phyloP scores from a whole-genome alignment of 1,140 invertebrate species.

The Drosophila ironensis region DNA sequence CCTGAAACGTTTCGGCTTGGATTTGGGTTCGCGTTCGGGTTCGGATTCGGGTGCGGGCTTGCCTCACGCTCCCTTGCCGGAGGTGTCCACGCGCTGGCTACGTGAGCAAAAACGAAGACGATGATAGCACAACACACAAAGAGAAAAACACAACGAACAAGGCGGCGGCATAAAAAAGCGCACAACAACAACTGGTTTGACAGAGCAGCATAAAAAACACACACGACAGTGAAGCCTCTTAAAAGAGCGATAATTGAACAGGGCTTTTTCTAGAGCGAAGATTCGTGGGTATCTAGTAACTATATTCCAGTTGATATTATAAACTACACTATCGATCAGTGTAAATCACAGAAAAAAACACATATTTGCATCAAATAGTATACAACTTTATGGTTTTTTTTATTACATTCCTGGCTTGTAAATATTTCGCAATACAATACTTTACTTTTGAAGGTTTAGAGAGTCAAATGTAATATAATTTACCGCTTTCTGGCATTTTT shows the following conservation, averaged over 20 bases:
- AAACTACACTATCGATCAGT: too few species aligned
- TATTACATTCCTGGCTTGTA: too few species aligned
- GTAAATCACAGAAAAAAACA: too few species aligned
- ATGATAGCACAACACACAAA: conserved; percentile 27
- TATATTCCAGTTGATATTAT: too few species aligned
- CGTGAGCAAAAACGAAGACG: conserved; percentile 70
- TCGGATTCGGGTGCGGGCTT: neutral
- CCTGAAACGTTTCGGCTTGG: too few species aligned
- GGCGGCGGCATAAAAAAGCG: conserved; percentile 27
- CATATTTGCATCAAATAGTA: too few species aligned
- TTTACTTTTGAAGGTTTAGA: too few species aligned
- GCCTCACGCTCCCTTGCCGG: neutral
- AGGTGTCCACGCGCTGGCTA: conserved; percentile 70
- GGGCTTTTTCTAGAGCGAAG: too few species aligned
- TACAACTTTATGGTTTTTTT: neutral
- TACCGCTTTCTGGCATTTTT: too few species aligned
- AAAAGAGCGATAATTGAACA: neutral
- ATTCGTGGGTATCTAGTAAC: too few species aligned
- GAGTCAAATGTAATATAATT: too few species aligned
- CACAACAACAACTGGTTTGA: conserved; percentile 66
- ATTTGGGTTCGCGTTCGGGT: conserved; percentile 40
- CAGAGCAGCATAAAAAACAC: conserved; percentile 45
- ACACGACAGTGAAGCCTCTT: conserved; percentile 1
- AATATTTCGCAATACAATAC: too few species aligned
- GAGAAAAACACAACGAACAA: conserved; percentile 14